Conservation (phyloP, 2,888 invertebrate genomes). For the Bombyx huttoni region DNA sequence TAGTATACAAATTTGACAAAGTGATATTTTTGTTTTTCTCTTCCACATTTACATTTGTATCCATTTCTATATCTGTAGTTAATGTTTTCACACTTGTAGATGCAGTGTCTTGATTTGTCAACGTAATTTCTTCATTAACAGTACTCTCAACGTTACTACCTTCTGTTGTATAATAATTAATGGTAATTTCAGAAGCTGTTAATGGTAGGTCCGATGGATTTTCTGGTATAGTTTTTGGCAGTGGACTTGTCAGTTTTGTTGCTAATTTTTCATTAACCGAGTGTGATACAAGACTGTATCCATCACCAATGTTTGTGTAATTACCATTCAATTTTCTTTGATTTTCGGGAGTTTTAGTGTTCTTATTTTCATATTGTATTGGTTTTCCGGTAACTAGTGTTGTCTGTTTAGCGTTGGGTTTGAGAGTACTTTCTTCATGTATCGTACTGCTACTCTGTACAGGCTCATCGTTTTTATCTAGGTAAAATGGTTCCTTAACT, state of each 20-base stretch:
- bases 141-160: conserved; percentile 1
- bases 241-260: conserved; percentile 1
- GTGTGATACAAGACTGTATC: background rate
- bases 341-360: conserved; percentile 56
- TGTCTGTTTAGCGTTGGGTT: conserved; percentile 24
- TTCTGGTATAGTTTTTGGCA: conserved; percentile 10
- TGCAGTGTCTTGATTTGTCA: no score
- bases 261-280: background rate
- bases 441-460: conserved; percentile 48
- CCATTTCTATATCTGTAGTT: no score
- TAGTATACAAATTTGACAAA: no score
- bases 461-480: conserved; percentile 26
- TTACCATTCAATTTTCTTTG: conserved; percentile 53
- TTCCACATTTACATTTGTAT: no score
- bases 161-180: no score
- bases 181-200: background rate
- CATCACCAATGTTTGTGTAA: conserved; percentile 22
- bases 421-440: conserved; percentile 44
- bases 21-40: no score
- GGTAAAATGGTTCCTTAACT: background rate
- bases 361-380: conserved; percentile 38
- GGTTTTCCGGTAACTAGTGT: background rate
- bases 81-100: no score
- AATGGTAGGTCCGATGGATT: background rate
- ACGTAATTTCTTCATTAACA: no score